Evolutionary conservation across 2,113 vertebrate genomes (phyloP).

Genomic region (Scartelaos histophorus): DNA sequence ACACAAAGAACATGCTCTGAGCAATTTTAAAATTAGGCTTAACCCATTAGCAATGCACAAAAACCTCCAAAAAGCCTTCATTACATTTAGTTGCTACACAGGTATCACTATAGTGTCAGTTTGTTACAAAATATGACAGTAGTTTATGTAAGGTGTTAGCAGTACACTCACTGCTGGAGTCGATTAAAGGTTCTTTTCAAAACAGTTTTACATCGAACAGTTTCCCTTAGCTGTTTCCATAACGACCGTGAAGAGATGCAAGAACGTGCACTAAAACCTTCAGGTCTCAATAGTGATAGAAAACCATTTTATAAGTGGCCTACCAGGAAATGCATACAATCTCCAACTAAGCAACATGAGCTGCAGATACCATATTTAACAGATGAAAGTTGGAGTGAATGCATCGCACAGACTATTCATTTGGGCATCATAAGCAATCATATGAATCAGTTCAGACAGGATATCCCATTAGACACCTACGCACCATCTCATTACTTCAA

Average conservation of each 20-base stretch:
- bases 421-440: conserved; percentile 56
- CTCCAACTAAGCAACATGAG: conserved; percentile 12
- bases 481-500: conserved; percentile 51
- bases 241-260: conserved; percentile 69
- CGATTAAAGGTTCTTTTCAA: conserved; percentile 61
- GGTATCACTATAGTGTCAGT: background rate
- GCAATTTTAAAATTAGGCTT: no score
- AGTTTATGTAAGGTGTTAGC: conserved; percentile 26
- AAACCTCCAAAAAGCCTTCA: no score
- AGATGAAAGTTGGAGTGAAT: background rate
- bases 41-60: no score
- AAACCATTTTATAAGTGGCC: conserved; percentile 9
- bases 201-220: conserved; percentile 64
- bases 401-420: conserved; percentile 27
- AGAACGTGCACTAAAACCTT: conserved; percentile 74
- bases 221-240: conserved; percentile 79
- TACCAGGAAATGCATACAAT: conserved; percentile 5
- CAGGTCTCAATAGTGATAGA: conserved; percentile 58
- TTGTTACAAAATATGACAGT: background rate
- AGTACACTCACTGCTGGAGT: conserved; percentile 47
- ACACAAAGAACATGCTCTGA: no score
- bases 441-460: conserved; percentile 50
- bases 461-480: conserved; percentile 59
- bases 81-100: background rate
- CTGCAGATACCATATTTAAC: background rate